Percentiles rank a stretch among this genome's conserved stretches.
These are phyloP conservation scores for Xylota segnis DNA, from an alignment of 2,888 invertebrate genomes.

Conservation along the genomic window DNA sequence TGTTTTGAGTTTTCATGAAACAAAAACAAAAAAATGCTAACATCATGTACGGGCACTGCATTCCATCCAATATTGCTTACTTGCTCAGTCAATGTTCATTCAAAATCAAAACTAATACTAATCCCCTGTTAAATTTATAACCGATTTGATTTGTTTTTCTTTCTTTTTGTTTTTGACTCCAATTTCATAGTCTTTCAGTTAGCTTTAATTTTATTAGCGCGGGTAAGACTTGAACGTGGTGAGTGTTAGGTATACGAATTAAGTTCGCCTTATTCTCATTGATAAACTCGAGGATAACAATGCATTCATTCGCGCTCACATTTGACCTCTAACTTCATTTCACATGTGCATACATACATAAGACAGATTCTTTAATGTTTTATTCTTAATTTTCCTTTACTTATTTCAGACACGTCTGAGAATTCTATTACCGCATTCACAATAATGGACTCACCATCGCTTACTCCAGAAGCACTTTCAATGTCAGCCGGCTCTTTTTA, in stretches of 20 bases:
- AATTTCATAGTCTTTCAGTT: slow-evolving; percentile 79
- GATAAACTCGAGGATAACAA: slow-evolving; percentile 1
- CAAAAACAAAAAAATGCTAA: no score
- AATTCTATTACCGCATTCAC: slow-evolving; percentile 81
- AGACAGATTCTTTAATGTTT: no score
- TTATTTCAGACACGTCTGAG: slow-evolving; percentile 82
- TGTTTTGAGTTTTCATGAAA: no score
- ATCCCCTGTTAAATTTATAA: slow-evolving; percentile 1
- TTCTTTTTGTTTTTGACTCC: slow-evolving; percentile 71
- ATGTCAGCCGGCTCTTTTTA: slow-evolving; percentile 83
- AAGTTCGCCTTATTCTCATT: slow-evolving; percentile 40
- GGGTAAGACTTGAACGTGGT: slow-evolving; percentile 80
- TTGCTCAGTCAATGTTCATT: background rate
- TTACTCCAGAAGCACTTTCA: slow-evolving; percentile 83
- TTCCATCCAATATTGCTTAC: slow-evolving; percentile 1
- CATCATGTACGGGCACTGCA: slow-evolving; percentile 30
- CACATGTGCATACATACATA: background rate
- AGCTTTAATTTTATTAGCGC: slow-evolving; percentile 80
- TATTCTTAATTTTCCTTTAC: background rate
- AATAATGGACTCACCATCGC: slow-evolving; percentile 83
- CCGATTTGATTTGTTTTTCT: slow-evolving; percentile 49
- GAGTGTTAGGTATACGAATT: slow-evolving; percentile 78
- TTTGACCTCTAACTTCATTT: background rate
- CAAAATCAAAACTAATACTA: background rate
- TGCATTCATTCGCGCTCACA: slow-evolving; percentile 25